A percentile compares a stretch with the other conserved stretches of the same genome.
Conservation (phyloP, 2,797 vertebrate species). For the Epinephelus malabaricus region DNA sequence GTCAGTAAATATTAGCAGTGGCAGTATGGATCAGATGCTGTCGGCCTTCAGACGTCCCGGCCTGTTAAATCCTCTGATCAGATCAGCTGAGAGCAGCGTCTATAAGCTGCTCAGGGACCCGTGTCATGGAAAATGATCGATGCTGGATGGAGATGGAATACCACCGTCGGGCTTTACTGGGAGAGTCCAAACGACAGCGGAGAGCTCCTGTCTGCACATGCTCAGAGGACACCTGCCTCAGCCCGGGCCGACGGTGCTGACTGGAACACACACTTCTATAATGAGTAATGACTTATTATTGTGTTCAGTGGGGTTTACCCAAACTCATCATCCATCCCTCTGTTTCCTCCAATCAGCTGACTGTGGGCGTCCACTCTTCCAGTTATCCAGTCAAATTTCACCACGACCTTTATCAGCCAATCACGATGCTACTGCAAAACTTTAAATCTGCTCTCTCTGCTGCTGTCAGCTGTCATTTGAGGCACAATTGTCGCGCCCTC, state of each 20-base stretch:
- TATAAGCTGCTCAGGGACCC: constrained; percentile 7
- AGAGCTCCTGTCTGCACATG: constrained; percentile 46
- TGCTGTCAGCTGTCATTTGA: too few relatives aligned
- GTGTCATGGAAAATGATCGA: constrained; percentile 29
- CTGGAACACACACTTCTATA: too few relatives aligned
- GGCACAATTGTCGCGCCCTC: too few relatives aligned
- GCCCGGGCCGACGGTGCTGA: background rate
- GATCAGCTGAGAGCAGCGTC: background rate
- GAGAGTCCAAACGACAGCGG: background rate
- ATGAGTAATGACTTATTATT: too few relatives aligned
- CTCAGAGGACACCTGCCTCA: background rate
- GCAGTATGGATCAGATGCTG: constrained; percentile 4
- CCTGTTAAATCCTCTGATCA: background rate
- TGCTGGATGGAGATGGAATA: background rate
- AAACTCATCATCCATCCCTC: too few relatives aligned
- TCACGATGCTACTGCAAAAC: too few relatives aligned
- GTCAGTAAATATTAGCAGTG: background rate
- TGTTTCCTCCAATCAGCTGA: too few relatives aligned
- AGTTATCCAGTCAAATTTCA: too few relatives aligned
- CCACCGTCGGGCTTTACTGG: background rate
- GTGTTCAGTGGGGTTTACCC: too few relatives aligned
- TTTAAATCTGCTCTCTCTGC: too few relatives aligned
- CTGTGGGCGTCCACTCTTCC: too few relatives aligned
- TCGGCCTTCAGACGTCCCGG: background rate
- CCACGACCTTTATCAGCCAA: too few relatives aligned